Conservation (phyloP, 2,797 vertebrate genomes). For the Cheirogaleus major region DNA sequence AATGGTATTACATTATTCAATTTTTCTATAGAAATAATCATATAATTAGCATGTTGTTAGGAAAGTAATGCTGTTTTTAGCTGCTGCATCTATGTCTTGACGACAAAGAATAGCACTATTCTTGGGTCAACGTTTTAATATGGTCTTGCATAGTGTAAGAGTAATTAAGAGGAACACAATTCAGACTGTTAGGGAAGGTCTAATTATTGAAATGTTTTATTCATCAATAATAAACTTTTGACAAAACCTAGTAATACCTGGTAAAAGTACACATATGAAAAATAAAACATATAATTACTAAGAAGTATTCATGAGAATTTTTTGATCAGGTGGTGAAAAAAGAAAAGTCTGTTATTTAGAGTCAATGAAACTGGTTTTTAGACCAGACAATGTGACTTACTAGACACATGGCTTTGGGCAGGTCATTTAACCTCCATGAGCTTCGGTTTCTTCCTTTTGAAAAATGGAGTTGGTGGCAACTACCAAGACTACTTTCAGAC, state of each 20-base stretch:
- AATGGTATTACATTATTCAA: neutral
- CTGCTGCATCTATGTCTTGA: constrained; percentile 63
- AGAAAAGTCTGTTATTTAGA: neutral
- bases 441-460: neutral
- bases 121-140: constrained; percentile 6
- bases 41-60: constrained; percentile 32
- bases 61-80: constrained; percentile 56
- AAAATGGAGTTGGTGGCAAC: neutral
- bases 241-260: neutral
- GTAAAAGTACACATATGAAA: neutral
- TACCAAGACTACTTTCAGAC: neutral
- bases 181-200: constrained; percentile 62
- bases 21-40: constrained; percentile 28
- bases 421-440: neutral
- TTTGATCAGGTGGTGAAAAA: neutral
- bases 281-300: neutral
- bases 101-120: constrained; percentile 63
- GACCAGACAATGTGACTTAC: neutral
- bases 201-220: constrained; percentile 58
- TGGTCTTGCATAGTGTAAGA: constrained; percentile 49
- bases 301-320: neutral
- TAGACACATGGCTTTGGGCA: neutral
- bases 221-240: constrained; percentile 60
- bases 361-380: neutral
- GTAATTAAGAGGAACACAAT: constrained; percentile 58